phyloP scores from a whole-genome alignment of 2,797 vertebrate species.

The Meriones psammophilus region DNA sequence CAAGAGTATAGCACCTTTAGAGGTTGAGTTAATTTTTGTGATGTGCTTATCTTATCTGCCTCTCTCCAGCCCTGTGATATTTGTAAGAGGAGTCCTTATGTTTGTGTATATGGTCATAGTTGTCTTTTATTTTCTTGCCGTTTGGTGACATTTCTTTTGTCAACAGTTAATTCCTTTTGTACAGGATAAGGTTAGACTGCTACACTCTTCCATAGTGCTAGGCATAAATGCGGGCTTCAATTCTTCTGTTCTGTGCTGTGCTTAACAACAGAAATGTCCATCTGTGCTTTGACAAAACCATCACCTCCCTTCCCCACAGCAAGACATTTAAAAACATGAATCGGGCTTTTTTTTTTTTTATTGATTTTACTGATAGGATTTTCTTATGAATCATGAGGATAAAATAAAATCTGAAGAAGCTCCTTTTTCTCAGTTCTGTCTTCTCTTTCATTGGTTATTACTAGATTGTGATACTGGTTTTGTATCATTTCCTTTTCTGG shows the following conservation, averaged over 20 bases:
- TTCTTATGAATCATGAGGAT: conserved; percentile 16
- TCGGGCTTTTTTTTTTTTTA: background rate
- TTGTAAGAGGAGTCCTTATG: background rate
- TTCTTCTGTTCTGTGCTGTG: background rate
- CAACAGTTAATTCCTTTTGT: background rate
- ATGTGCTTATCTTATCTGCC: background rate
- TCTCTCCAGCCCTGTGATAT: background rate
- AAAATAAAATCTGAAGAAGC: conserved; percentile 1
- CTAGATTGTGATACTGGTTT: background rate
- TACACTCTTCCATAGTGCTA: background rate
- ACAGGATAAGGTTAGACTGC: too few species aligned
- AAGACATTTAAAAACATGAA: conserved; percentile 17
- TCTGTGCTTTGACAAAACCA: background rate
- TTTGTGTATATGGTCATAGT: background rate
- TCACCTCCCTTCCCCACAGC: background rate
- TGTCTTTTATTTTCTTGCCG: background rate
- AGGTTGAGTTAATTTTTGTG: background rate
- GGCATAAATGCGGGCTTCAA: background rate
- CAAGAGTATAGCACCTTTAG: background rate
- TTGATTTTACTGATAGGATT: conserved; percentile 50
- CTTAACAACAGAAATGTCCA: background rate
- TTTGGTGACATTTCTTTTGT: background rate
- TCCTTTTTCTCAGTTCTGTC: background rate
- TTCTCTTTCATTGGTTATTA: background rate
- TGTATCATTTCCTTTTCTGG: background rate